Conservation (phyloP, 1,140 invertebrate species). For the Scylla paramamosain region DNA sequence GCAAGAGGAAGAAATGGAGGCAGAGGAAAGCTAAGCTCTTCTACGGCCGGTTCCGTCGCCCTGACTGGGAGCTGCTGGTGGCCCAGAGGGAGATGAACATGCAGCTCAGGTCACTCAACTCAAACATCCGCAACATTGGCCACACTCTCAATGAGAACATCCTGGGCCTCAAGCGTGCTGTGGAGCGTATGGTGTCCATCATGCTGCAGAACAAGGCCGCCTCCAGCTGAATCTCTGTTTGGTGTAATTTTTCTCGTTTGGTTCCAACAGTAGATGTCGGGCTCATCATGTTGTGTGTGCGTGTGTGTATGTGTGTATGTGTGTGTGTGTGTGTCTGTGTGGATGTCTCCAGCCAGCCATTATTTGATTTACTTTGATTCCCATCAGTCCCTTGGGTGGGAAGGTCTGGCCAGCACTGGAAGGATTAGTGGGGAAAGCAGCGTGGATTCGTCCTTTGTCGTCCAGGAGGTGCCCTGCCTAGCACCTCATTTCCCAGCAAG, state of each 20-base stretch:
- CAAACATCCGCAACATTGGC: conserved; percentile 57
- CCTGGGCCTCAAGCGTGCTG: conserved; percentile 63
- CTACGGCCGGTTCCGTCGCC: background rate
- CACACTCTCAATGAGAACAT: conserved; percentile 63
- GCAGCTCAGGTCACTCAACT: conserved; percentile 59
- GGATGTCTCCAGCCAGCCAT: background rate
- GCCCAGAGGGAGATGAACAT: conserved; percentile 60
- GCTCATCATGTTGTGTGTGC: background rate
- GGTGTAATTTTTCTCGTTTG: background rate
- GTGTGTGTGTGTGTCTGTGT: background rate
- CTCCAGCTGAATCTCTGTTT: background rate
- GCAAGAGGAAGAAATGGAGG: conserved; percentile 6
- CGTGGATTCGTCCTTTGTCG: background rate
- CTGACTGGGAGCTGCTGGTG: conserved; percentile 39
- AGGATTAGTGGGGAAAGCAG: background rate
- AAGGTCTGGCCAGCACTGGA: background rate
- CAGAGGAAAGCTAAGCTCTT: conserved; percentile 33
- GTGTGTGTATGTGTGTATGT: background rate
- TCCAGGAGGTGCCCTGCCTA: background rate
- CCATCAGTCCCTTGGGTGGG: background rate
- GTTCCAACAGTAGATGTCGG: background rate
- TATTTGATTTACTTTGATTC: background rate
- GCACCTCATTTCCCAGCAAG: background rate
- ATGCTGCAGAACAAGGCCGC: conserved; percentile 64
- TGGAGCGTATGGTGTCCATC: conserved; percentile 63